These are phyloP conservation scores for Xenops minutus DNA, from an alignment of 2,797 vertebrate species.

Conservation along the genomic window DNA sequence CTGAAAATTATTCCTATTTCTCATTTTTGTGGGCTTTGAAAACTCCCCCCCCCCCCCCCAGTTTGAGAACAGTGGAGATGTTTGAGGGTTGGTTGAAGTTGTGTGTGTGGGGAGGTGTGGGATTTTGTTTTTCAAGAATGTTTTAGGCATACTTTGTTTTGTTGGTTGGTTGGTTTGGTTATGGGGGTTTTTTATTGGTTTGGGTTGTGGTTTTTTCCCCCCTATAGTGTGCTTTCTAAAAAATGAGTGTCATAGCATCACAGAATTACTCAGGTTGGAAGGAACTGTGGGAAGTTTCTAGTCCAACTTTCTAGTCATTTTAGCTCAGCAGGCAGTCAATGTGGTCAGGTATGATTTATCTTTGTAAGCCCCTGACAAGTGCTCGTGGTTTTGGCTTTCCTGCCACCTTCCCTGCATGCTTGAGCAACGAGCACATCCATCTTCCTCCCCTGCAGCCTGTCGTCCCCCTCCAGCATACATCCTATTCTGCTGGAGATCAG, in stretches of 20 bases:
- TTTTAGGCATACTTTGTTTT: not conserved
- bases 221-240: not conserved
- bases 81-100: not conserved
- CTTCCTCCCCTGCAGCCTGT: not conserved
- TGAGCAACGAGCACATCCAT: not conserved
- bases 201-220: not conserved
- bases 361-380: not conserved
- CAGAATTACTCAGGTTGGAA: not conserved
- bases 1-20: not conserved
- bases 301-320: not conserved
- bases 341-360: not conserved
- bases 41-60: not conserved
- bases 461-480: not conserved
- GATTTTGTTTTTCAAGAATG: too few relatives aligned
- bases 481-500: not conserved
- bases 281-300: not conserved
- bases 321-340: not conserved
- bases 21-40: not conserved
- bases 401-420: not conserved
- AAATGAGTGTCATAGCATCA: not conserved
- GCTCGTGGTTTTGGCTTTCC: not conserved
- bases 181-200: not conserved
- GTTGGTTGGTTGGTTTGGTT: not conserved
- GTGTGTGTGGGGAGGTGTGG: too few relatives aligned
- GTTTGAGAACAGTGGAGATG: not conserved